These are phyloP conservation scores for Motacilla tschutschensis DNA, from an alignment of 2,113 vertebrate species.

Conservation along the genomic window DNA sequence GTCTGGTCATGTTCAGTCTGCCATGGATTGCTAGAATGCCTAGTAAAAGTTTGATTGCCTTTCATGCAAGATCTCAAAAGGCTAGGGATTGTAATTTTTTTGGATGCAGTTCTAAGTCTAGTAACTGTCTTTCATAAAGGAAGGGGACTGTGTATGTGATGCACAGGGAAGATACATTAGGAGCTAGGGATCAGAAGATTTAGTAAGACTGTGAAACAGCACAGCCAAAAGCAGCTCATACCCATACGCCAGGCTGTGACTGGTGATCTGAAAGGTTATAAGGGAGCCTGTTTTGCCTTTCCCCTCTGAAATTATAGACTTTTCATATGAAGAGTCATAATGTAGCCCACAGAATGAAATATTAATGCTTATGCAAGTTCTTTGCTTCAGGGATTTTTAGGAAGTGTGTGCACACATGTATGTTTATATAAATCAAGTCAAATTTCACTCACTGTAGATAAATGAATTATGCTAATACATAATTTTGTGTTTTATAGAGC, in stretches of 20 bases:
- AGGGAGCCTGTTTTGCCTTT: not conserved
- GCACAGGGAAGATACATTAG: not conserved
- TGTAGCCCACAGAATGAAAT: not conserved
- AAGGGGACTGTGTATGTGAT: not conserved
- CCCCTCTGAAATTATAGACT: not conserved
- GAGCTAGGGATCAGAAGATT: not conserved
- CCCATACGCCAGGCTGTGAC: not conserved
- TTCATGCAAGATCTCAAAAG: not conserved
- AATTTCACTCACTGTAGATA: slow-evolving; percentile 4
- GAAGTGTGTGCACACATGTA: not conserved
- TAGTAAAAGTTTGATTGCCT: not conserved
- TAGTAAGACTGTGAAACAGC: not conserved
- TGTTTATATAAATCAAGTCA: not conserved
- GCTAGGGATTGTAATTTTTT: not conserved
- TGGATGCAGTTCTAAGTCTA: not conserved
- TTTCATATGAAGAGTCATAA: not conserved
- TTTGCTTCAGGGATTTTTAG: slow-evolving; percentile 7
- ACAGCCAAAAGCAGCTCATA: not conserved
- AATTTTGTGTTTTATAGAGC: slow-evolving; percentile 51
- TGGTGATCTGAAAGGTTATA: not conserved
- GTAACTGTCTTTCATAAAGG: not conserved
- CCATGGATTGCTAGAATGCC: not conserved
- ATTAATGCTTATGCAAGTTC: not conserved
- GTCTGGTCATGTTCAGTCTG: not conserved
- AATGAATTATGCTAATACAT: not conserved